Base-by-base conservation (phyloP, 2,888 invertebrate species). In the Drosophila differens region DNA sequence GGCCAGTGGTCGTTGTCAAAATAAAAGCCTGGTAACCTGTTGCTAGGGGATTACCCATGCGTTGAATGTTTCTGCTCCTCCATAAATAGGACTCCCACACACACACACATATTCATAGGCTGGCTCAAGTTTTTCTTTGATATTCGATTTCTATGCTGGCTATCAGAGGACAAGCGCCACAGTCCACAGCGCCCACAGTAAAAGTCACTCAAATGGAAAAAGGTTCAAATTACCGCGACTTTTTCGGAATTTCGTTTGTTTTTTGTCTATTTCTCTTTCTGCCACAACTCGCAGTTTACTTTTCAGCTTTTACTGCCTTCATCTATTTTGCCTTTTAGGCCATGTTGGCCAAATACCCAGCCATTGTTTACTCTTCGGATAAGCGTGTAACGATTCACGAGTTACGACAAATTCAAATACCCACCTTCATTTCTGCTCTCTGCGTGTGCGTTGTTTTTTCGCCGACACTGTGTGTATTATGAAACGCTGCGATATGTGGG, bases 221-320 rank as follows among this genome's bases (percentile, higher is more conserved):
- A 91, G 90, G 89, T 86, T 91, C 84, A 83, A 89, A 90, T 89
- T 89, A 88, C 80, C 86, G 91, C 81, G 83, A 79, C 52, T 76
- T 88, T 87, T 78, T 82, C 44, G 16, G 35, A 49, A 72, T 72
- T 71, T 59, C 47, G 61, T 52, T 57, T 55, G 66, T 54, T 62
- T 61, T 52, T 57, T 52, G 52, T 57, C 35, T 51, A 37, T 57
- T 53, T 14, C 19, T n/a, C 7, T 61, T 25, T 16, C 35, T 30
- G 30, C 35, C 47, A 1, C 14, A n/a, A 39, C 33, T 66, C 37
- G 70, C 73, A 78, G 83, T 85, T 88, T 79, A 74, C 83, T 83
- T 90, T 90, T 81, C 67, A 73, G 82, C 76, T 83, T 82, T 77
- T 76, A 49, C 70, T 53, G 75, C 74, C 66, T 67, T 57, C 63